Conservation (phyloP, 2,797 vertebrate genomes). For the Picus viridis region DNA sequence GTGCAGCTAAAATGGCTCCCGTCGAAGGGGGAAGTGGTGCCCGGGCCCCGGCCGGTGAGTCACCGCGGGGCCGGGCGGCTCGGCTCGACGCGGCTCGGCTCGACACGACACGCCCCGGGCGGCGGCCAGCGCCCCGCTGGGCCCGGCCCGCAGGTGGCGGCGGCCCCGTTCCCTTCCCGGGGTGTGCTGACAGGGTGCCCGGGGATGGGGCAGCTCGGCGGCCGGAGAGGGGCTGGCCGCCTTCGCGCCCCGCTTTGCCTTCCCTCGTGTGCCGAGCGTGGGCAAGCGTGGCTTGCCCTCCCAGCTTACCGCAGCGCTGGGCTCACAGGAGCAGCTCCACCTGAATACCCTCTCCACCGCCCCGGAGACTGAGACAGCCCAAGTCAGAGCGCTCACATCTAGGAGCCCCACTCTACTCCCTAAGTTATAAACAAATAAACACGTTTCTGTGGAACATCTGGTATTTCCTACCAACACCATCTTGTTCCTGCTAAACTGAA, state of each 20-base stretch:
- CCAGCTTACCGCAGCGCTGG: background rate
- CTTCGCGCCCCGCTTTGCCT: background rate
- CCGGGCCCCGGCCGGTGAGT: constrained; percentile 81
- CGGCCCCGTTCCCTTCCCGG: background rate
- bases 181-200: background rate
- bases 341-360: background rate
- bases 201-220: background rate
- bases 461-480: rapidly evolving
- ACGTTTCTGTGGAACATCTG: background rate
- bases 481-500: background rate
- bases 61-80: constrained; percentile 80
- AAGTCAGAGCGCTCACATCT: background rate
- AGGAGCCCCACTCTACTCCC: background rate
- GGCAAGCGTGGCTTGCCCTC: background rate
- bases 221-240: background rate
- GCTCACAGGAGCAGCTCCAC: background rate
- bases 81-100: background rate
- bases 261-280: background rate
- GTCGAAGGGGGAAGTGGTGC: constrained; percentile 81
- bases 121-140: constrained; percentile 19
- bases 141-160: constrained; percentile 49
- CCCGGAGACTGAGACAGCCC: too few species aligned
- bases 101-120: constrained; percentile 76
- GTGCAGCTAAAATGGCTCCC: constrained; percentile 84
- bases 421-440: rapidly evolving